Conservation (phyloP, 2,888 invertebrate species). For the Gastrophysa polygoni region DNA sequence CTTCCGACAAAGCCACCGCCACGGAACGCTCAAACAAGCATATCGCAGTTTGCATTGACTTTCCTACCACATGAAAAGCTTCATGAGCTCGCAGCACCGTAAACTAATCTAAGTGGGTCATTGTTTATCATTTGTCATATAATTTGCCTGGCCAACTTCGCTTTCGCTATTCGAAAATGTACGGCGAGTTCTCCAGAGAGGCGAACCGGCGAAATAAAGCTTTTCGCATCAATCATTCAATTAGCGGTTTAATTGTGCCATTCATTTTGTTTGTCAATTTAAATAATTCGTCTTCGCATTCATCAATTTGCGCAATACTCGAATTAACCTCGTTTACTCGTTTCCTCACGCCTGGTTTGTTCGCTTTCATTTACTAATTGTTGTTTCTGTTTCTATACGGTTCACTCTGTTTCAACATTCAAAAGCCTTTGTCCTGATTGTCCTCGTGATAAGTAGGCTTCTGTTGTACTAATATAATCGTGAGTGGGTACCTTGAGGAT, state of each 20-base stretch:
- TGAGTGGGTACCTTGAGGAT: too few relatives aligned
- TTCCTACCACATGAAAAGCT: constrained; percentile 37
- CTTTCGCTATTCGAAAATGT: constrained; percentile 24
- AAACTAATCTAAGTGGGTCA: constrained; percentile 51
- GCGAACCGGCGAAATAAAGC: constrained; percentile 34
- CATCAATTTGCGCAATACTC: constrained; percentile 50
- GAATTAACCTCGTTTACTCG: constrained; percentile 44
- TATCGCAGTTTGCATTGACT: constrained; percentile 32
- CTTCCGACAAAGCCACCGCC: constrained; percentile 3
- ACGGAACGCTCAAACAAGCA: constrained; percentile 19
- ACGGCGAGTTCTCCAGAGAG: constrained; percentile 29
- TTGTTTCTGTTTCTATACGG: constrained; percentile 32
- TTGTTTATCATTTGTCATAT: constrained; percentile 53
- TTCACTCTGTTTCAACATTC: constrained; percentile 27
- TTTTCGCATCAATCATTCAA: constrained; percentile 57
- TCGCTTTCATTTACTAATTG: constrained; percentile 36
- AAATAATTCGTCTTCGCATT: constrained; percentile 53
- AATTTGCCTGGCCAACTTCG: constrained; percentile 41
- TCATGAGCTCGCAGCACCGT: constrained; percentile 40
- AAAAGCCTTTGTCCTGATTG: constrained; percentile 11
- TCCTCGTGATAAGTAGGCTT: not conserved
- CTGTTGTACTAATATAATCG: too few relatives aligned
- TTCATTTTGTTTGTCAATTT: constrained; percentile 57
- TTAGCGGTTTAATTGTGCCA: constrained; percentile 58
- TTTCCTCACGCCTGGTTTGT: constrained; percentile 43